These are phyloP conservation scores for Trachelipus rathkii DNA, from an alignment of 1,140 invertebrate genomes.

Conservation along the genomic window DNA sequence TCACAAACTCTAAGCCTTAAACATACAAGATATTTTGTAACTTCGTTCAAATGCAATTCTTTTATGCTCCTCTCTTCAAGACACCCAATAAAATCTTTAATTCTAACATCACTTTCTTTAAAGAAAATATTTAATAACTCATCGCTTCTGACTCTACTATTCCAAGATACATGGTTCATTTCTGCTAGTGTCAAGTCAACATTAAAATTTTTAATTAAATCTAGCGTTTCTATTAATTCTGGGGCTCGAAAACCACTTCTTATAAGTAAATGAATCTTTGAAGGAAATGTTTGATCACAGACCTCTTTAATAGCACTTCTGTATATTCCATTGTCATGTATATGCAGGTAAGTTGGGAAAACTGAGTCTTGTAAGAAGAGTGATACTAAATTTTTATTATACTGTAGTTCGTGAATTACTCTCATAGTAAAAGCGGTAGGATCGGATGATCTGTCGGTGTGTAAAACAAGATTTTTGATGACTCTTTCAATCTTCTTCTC, in stretches of 20 bases:
- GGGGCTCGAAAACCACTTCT: constrained; percentile 16
- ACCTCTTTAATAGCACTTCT: not conserved
- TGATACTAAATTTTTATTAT: not conserved
- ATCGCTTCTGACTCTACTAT: constrained; percentile 17
- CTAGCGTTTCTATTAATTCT: constrained; percentile 16
- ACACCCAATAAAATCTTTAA: constrained; percentile 40
- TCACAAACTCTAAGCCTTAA: constrained; percentile 31
- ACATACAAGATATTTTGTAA: constrained; percentile 29
- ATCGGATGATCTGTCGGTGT: constrained; percentile 30
- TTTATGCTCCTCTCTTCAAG: constrained; percentile 22
- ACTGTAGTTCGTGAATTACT: constrained; percentile 17
- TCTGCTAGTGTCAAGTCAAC: constrained; percentile 31
- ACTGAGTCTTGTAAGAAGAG: not conserved
- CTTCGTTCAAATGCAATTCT: not conserved
- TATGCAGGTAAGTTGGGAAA: not conserved
- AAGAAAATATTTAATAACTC: constrained; percentile 23
- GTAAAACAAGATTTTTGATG: constrained; percentile 27
- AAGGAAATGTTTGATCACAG: not conserved
- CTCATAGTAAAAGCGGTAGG: constrained; percentile 27
- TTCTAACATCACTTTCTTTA: not conserved
- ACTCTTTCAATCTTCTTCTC: constrained; percentile 25
- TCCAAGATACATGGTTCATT: constrained; percentile 35
- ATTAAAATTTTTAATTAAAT: not conserved
- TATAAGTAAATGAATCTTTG: constrained; percentile 25
- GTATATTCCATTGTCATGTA: constrained; percentile 1